These are phyloP conservation scores for Drosophila subquinaria DNA, from an alignment of 2,888 invertebrate genomes.

Conservation along the genomic window DNA sequence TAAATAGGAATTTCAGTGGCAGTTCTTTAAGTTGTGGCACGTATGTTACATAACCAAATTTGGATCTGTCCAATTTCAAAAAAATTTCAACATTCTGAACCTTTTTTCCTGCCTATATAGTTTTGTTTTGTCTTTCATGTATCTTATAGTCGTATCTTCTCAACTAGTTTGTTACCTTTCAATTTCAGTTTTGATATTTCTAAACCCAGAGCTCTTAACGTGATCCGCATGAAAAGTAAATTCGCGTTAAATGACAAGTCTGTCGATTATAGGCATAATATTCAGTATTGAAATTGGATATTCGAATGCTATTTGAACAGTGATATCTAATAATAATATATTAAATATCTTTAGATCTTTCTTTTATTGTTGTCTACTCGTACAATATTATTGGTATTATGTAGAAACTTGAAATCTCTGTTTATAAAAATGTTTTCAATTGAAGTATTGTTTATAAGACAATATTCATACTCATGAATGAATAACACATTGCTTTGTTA, in stretches of 20 bases:
- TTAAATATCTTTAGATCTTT: background rate
- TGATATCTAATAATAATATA: background rate
- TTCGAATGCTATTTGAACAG: background rate
- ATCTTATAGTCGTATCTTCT: background rate
- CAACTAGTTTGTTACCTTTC: background rate
- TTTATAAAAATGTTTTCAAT: conserved; percentile 3
- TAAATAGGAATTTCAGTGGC: too few relatives aligned
- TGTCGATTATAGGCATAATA: background rate
- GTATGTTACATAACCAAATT: too few relatives aligned
- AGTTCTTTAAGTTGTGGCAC: too few relatives aligned
- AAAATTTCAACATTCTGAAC: too few relatives aligned
- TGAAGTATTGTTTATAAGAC: conserved; percentile 14
- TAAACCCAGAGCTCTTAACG: conserved; percentile 4
- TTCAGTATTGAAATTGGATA: background rate
- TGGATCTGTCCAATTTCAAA: too few relatives aligned
- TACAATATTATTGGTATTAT: background rate
- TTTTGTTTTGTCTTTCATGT: background rate
- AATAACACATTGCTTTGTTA: conserved; percentile 18
- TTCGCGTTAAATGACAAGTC: background rate
- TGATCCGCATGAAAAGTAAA: conserved; percentile 32
- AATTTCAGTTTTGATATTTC: conserved; percentile 14
- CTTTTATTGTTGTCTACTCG: background rate
- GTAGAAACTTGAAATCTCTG: background rate
- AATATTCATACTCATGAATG: conserved; percentile 19
- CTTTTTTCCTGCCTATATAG: too few relatives aligned